Evolutionary conservation across 2,797 vertebrate species (phyloP), one percentile per base, ranked within the genome.

Genomic region (Phoebastria nigripes): DNA sequence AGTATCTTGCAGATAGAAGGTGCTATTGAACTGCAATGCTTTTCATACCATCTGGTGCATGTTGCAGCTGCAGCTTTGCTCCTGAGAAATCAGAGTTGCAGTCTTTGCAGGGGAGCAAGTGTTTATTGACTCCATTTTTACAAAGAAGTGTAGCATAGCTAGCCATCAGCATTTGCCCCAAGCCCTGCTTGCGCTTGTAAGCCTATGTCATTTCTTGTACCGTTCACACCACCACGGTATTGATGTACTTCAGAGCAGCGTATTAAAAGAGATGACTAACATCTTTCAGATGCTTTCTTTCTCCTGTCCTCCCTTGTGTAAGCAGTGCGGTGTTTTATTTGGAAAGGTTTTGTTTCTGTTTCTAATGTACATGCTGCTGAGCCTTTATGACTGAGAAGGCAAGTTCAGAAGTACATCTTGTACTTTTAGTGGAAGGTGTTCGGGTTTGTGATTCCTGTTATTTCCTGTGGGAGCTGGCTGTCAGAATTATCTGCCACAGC

Each of bases 1-100:
- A 62, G 59, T 19, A 12, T 39, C 70, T 80, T 46, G 59, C 96
- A 96, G 95, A 93, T 87, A 96, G 94, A 96, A 95, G 96, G 96
- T 96, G 96, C 94, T 96, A 73, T 94, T 94, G 95, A 96, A 94
- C 90, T 92, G 77, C 91, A 70, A 1, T 80, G 94, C 37, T 77
- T 70, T 33, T 25, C 73, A 1, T 29, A 11, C 86, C 55, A 31
- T 56, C 46, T 66, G 83, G 62, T 59, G 70, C 58, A 13, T 2
- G 2, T 62, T 89, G 72, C 83, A 74, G 90, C 65, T 81, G 19
- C 80, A 82, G 65, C n/a, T 81, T 73, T 70, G 51, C 90, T 94
- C 62, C 59, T 12, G 11, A 86, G 72, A 28, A 69, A 51, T 0
- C 5, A 41, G n/a, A 39, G 25, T 8, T 52, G 51, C 31, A 39